phyloP scores from a whole-genome alignment of 1,140 invertebrate genomes.

The Scylla paramamosain region DNA sequence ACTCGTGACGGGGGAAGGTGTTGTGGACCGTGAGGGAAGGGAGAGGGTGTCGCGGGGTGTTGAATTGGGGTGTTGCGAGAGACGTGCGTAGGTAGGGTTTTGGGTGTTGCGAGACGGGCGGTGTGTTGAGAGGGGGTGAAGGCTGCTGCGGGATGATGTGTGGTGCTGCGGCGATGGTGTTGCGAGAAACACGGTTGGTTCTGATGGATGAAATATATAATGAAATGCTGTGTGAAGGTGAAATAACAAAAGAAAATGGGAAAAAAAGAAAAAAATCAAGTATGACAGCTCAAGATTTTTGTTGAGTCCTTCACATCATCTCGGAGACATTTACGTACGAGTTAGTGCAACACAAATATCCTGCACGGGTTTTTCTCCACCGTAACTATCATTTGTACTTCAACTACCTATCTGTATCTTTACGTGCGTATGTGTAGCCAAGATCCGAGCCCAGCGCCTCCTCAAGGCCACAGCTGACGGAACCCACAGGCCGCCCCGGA shows the following conservation, averaged over 20 bases:
- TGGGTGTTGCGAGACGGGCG: neutral
- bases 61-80: neutral
- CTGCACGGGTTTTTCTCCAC: neutral
- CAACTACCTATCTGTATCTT: slow-evolving; percentile 34
- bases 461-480: neutral
- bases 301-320: neutral
- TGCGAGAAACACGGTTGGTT: neutral
- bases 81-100: neutral
- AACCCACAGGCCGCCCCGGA: neutral
- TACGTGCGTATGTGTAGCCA: neutral
- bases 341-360: neutral
- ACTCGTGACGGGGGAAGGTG: neutral
- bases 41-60: neutral
- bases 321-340: neutral
- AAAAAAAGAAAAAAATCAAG: neutral
- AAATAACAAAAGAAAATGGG: neutral
- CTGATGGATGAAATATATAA: neutral
- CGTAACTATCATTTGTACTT: neutral
- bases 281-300: neutral
- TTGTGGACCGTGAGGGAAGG: neutral
- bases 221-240: neutral
- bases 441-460: neutral
- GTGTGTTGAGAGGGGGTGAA: neutral
- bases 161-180: too few relatives aligned
- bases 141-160: neutral